Evolutionary conservation across 2,888 invertebrate genomes (phyloP).

Genomic region (Amphipoea oculea): DNA sequence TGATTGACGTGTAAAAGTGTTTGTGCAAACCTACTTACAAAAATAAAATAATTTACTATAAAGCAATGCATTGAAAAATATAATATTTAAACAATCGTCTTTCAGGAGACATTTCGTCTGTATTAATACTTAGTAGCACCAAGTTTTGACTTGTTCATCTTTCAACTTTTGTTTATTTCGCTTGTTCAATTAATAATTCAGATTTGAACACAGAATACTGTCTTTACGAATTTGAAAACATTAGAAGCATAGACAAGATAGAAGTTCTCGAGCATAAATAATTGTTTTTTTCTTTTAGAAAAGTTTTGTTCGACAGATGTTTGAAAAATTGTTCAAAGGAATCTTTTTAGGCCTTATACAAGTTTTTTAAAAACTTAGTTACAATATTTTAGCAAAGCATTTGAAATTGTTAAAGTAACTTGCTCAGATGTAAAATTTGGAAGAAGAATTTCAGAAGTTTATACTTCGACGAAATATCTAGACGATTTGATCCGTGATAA

Average conservation of each 20-base stretch:
- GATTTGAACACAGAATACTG: slow-evolving; percentile 43
- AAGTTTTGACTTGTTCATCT: slow-evolving; percentile 28
- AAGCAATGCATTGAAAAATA: background rate
- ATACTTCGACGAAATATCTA: background rate
- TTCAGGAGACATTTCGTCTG: slow-evolving; percentile 9
- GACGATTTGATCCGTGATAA: background rate
- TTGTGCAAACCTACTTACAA: too few relatives aligned
- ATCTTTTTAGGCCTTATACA: background rate
- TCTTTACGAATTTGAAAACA: slow-evolving; percentile 36
- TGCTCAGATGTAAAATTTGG: background rate
- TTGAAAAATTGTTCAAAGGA: slow-evolving; percentile 32
- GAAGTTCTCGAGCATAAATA: slow-evolving; percentile 38
- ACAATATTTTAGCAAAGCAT: background rate
- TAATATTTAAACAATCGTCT: background rate
- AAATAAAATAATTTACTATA: too few relatives aligned
- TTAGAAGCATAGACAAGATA: slow-evolving; percentile 19
- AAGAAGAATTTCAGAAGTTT: background rate
- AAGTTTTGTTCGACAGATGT: slow-evolving; percentile 34
- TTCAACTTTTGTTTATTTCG: slow-evolving; percentile 42
- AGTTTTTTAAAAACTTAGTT: background rate
- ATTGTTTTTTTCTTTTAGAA: slow-evolving; percentile 10
- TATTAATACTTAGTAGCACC: slow-evolving; percentile 17
- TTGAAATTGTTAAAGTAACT: slow-evolving; percentile 4
- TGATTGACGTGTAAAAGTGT: too few relatives aligned
- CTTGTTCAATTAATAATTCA: slow-evolving; percentile 55